Conservation (phyloP, 2,888 invertebrate species). For the Cantharis flavilabris region DNA sequence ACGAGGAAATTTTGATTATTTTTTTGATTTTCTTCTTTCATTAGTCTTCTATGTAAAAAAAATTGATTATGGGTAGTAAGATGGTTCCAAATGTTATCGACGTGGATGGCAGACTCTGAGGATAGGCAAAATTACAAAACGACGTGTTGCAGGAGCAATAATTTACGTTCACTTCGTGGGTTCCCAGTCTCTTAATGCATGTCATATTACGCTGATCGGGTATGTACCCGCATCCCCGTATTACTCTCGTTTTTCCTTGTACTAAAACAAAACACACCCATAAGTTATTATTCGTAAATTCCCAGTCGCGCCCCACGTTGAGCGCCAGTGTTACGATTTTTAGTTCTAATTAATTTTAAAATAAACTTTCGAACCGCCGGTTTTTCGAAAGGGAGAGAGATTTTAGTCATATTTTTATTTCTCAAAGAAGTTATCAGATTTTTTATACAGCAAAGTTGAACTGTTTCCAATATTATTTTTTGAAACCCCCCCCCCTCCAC, state of each 20-base stretch:
- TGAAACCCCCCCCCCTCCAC: no score
- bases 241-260: constrained; percentile 74
- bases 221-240: constrained; percentile 81
- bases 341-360: no score
- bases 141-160: constrained; percentile 81
- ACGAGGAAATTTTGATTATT: not conserved
- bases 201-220: constrained; percentile 64
- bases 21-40: not conserved
- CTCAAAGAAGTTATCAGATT: no score
- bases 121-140: constrained; percentile 70
- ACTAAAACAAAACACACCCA: constrained; percentile 60
- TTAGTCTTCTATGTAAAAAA: constrained; percentile 4
- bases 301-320: no score
- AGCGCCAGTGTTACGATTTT: no score
- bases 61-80: constrained; percentile 10
- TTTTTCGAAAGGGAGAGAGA: no score
- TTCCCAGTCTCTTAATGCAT: constrained; percentile 73
- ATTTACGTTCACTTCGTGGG: constrained; percentile 72
- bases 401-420: no score
- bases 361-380: no score
- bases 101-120: constrained; percentile 25
- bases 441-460: no score
- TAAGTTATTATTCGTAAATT: no score
- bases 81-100: constrained; percentile 13
- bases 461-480: no score